Percentiles rank a stretch among this genome's conserved stretches.
These are phyloP conservation scores for Myopa testacea DNA, from an alignment of 2,888 invertebrate genomes.

Conservation along the genomic window DNA sequence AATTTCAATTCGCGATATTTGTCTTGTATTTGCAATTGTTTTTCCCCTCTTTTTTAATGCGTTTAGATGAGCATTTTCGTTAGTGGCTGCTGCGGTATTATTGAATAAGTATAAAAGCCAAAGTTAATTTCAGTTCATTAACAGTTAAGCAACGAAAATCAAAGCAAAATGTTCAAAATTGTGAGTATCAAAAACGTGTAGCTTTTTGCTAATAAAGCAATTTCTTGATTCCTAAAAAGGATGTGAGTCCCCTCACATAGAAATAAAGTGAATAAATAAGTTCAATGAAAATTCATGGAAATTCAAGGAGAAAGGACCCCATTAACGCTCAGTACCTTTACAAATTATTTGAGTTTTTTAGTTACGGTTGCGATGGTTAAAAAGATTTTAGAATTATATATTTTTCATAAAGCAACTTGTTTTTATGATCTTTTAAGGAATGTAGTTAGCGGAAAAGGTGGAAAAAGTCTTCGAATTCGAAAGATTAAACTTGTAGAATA, in stretches of 20 bases:
- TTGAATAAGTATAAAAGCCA: conserved; percentile 55
- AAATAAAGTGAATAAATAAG: background rate
- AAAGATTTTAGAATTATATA: no score
- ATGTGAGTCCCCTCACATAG: background rate
- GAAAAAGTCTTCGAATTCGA: no score
- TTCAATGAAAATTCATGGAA: background rate
- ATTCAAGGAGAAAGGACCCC: background rate
- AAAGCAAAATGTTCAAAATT: conserved; percentile 61
- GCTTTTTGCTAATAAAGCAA: no score
- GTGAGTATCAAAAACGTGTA: conserved; percentile 54
- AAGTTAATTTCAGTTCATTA: conserved; percentile 51
- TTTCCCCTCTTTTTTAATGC: conserved; percentile 36
- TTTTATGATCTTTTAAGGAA: no score
- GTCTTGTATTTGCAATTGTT: conserved; percentile 42
- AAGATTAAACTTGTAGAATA: no score
- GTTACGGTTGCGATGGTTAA: no score
- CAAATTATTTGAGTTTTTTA: no score
- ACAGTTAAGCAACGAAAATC: conserved; percentile 59
- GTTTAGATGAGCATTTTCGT: conserved; percentile 17
- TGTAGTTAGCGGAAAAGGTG: no score
- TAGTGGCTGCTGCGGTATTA: background rate
- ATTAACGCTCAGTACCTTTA: no score
- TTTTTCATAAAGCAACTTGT: no score
- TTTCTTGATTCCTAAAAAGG: background rate
- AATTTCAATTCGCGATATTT: conserved; percentile 42